A percentile compares a stretch with the other conserved stretches of the same genome.
phyloP scores from a whole-genome alignment of 1,140 invertebrate genomes.

The Diorhabda elongata region DNA sequence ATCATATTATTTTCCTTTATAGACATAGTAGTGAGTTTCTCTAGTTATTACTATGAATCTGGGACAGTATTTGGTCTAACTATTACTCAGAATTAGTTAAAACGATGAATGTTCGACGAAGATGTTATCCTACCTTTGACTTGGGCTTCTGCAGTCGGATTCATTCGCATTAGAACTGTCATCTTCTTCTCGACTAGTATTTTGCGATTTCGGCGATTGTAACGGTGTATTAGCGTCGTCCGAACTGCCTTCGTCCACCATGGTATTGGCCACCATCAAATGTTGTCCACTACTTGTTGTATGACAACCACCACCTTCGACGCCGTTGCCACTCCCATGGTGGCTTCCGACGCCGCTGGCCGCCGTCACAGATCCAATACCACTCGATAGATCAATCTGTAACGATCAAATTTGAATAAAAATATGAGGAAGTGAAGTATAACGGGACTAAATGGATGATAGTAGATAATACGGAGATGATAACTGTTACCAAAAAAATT shows the following conservation, averaged over 20 bases:
- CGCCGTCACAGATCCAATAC: conserved; percentile 36
- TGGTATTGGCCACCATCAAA: conserved; percentile 34
- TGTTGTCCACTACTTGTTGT: conserved; percentile 44
- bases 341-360: conserved; percentile 37
- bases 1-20: neutral
- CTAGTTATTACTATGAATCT: too few relatives aligned
- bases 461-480: too few relatives aligned
- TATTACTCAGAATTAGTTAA: neutral
- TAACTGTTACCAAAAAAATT: too few relatives aligned
- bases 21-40: too few relatives aligned
- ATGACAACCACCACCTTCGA: conserved; percentile 40
- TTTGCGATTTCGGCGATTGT: conserved; percentile 50
- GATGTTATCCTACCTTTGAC: conserved; percentile 52
- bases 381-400: conserved; percentile 47
- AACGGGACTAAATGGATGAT: too few relatives aligned
- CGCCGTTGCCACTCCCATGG: conserved; percentile 44
- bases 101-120: neutral
- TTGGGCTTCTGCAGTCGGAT: conserved; percentile 62
- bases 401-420: conserved; percentile 22
- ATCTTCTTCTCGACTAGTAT: conserved; percentile 57
- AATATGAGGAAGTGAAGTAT: too few relatives aligned
- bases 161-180: conserved; percentile 61
- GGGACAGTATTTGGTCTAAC: too few relatives aligned
- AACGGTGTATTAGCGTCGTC: conserved; percentile 45
- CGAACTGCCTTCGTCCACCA: conserved; percentile 38